Base-by-base conservation (phyloP, 2,888 invertebrate species). In the Eledona agricola region DNA sequence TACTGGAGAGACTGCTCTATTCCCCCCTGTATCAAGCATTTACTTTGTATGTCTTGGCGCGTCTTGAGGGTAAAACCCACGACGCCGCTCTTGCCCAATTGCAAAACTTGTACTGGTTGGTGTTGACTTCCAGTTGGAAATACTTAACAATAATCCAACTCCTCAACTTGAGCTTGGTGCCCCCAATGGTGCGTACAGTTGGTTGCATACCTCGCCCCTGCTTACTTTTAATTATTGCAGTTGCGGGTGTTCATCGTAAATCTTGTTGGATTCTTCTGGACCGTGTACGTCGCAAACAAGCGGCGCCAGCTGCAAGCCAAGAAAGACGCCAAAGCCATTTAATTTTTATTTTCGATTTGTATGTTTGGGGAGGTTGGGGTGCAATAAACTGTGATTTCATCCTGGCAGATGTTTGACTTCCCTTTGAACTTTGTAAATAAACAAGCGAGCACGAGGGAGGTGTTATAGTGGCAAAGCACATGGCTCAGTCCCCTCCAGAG, bases 181-280 rank as follows among this genome's bases (percentile, higher is more conserved):
- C 91, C 10, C 87, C 90, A 49, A 83, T 90, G 85, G 90, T 89
- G 13, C 28, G 51, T 37, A 46, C 34, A 40, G 10, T 22, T 51
- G 51, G 42, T 55, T 50, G 45, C 23, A 31, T 50, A 42, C 23
- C 20, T 15, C 28, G 13, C n/a, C 7, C 4, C 19, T 16, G 9
- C 3, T 32, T 15, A 12, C 2, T 4, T 11, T 20, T 7, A 10
- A 1, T 35, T 11, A 3, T 32, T 42, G 12, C 78, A 90, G 90
- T 75, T 92, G 42, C 79, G 89, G 62, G 88, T 90, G n/a, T 77
- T 90, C 5, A 81, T 86, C 51, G 82, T 84, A 72, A 90, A 89
- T 70, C 65, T 90, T n/a, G 83, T 91, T 50, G 88, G 88, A 29
- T 88, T 90, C 68, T 81, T 88, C 62, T 91, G 90, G 90, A 83